Conservation (phyloP, 2,888 invertebrate genomes). For the Drosophila rellima region DNA sequence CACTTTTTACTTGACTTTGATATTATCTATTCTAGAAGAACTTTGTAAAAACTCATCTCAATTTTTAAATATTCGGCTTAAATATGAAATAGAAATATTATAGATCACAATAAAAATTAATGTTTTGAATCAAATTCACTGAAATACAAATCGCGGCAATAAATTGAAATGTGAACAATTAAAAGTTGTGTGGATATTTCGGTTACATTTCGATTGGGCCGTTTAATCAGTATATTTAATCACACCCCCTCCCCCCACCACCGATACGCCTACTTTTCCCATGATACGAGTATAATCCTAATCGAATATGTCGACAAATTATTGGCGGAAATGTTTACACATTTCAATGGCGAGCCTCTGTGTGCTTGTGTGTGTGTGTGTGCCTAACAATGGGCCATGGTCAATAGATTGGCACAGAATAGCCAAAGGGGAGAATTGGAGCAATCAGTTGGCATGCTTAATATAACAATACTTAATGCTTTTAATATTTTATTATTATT, state of each 20-base stretch:
- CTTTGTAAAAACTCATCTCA: too few relatives aligned
- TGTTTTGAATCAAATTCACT: neutral
- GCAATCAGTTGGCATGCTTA: slow-evolving; percentile 46
- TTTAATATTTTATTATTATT: slow-evolving; percentile 77
- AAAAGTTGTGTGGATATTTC: slow-evolving; percentile 4
- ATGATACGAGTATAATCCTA: slow-evolving; percentile 43
- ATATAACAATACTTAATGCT: slow-evolving; percentile 63
- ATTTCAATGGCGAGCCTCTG: slow-evolving; percentile 45
- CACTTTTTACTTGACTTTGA: slow-evolving; percentile 2
- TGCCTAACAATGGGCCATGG: slow-evolving; percentile 42
- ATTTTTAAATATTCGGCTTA: too few relatives aligned
- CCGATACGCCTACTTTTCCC: slow-evolving; percentile 10
- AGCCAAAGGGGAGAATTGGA: slow-evolving; percentile 4
- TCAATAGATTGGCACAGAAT: slow-evolving; percentile 21
- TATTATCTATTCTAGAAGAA: too few relatives aligned
- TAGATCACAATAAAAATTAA: neutral
- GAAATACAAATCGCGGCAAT: neutral
- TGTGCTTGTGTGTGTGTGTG: slow-evolving; percentile 5
- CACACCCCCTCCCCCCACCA: slow-evolving; percentile 3
- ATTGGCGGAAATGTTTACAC: slow-evolving; percentile 63
- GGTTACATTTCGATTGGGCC: slow-evolving; percentile 24
- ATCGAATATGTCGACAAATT: slow-evolving; percentile 61
- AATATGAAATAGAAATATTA: too few relatives aligned
- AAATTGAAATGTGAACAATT: slow-evolving; percentile 4
- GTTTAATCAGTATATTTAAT: slow-evolving; percentile 45